Base-by-base conservation (phyloP, 1,140 invertebrate genomes). In the Drosophila dunni region DNA sequence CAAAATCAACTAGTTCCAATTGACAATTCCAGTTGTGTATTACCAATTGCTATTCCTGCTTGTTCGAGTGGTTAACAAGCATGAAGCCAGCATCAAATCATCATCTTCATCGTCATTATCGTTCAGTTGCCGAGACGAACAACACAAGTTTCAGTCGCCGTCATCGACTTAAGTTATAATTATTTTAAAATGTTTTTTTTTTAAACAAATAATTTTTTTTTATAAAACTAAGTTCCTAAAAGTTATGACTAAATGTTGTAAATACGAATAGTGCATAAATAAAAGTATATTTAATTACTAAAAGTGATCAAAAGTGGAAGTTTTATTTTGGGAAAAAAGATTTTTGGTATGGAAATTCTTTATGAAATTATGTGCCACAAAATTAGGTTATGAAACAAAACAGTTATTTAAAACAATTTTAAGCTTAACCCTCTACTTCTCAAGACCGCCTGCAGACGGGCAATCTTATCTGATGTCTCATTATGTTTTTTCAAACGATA, bases 1-100 rank as follows among this genome's bases (percentile, higher is more conserved):
- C 57, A 54, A 48, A 56, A 17, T 48, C 50, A 69, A 56, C 57
- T 61, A 74, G 65, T 68, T 56, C 50, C 50, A 20, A 3, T 42
- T 13, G 10, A 1, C 17, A 15, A 11, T 1, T 6, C 17, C 15
- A 46, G 7, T 53, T 53, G 50, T 36, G 50, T 15, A 15, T 33
- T 29, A 5, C 24, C 36, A 34, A 8, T 36, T 8, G 71, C 65
- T 67, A 15, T 24, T 33, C 50, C 6, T 0, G 50, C 65, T 74
- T 69, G 71, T 29, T 20, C 15, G 38, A 10, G 17, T 56, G 51
- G 46, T 34, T 29, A 9, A 36, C 50, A 74, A 68, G 71, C 65
- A 13, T 7, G 56, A 68, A 29, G 54, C 13, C 3, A 61, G 70
- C 56, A 10, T 7, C 62, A 13, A 13, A 10, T 10, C 62, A 13